Evolutionary conservation across 2,888 invertebrate species (phyloP), one percentile per base, ranked within the genome.

Genomic region (Philopedon plagiatum): DNA sequence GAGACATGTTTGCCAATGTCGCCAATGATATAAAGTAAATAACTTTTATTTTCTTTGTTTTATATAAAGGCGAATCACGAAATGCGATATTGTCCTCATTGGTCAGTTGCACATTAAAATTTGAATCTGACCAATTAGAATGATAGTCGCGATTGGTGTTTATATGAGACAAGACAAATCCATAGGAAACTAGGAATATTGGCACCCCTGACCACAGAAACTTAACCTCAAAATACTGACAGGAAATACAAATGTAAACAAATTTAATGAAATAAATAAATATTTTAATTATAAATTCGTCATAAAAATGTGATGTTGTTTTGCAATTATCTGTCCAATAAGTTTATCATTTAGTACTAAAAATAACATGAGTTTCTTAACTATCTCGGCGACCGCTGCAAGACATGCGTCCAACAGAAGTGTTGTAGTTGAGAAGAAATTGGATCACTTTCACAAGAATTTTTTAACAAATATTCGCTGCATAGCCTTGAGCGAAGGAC

Each of bases 401-500:
- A 64, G 49, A 23, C 70, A 65, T 49, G 71, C 71, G 65, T 58
- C 41, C 41, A 23, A 7, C 32, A 60, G 23, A 19, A 32, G 5
- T 49, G 34, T 29, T 13, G 5, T 41, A 15, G 26, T 60, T 13
- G 49, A 37, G 9, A 49, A 51, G 39, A 60, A 60, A 9, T 26
- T 29, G 13, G 37, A 39, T 11, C 51, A 54, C 71, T 71, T 71
- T 71, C 71, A 65, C 71, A 46, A 51, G 11, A 18, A 37, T 32
- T 46, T 37, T 23, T 58, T 46, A n/a, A 66, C n/a, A 19, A 64
- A 54, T 63, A 61, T 34, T 54, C 71, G 64, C 11, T 58, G 29
- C 21, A 7, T 75, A 58, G 62, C 78, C 75, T 76, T 76, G 77
- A 75, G 23, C 56, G 56, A 37, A 60, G 58, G 51, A 32, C 73